Conservation (phyloP, 2,113 vertebrate species). For the Phylloscopus whistleri region DNA sequence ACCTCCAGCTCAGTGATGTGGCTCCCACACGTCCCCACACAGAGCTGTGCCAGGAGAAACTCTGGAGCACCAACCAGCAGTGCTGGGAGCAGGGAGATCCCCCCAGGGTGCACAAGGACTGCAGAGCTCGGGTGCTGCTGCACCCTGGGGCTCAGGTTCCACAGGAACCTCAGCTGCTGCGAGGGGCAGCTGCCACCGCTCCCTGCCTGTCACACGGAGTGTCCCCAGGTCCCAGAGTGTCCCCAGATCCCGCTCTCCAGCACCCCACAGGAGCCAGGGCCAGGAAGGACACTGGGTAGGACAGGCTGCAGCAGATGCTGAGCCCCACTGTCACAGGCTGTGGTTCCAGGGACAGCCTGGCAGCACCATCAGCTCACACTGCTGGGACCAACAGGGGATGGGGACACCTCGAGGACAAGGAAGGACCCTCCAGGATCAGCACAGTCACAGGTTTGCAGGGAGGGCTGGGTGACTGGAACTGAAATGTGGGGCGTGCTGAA, state of each 20-base stretch:
- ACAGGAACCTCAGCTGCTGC: neutral
- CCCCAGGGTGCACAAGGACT: neutral
- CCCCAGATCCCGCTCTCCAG: neutral
- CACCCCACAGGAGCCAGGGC: neutral
- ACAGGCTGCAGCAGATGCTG: neutral
- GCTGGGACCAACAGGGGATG: neutral
- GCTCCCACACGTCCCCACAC: neutral
- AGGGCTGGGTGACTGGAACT: rapidly evolving
- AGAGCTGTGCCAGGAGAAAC: neutral
- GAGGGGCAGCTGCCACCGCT: neutral
- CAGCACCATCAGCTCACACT: neutral
- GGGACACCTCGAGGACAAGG: neutral
- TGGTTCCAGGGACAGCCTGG: neutral
- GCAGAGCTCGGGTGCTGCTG: neutral
- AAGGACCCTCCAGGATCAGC: neutral
- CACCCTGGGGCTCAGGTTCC: neutral
- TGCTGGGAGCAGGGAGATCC: neutral
- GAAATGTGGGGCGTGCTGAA: neutral
- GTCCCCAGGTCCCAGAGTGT: neutral
- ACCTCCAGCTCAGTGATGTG: constrained; percentile 40
- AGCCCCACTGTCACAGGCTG: neutral
- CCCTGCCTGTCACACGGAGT: neutral
- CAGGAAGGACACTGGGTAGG: neutral
- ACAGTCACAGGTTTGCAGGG: neutral
- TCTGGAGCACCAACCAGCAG: neutral